A percentile compares a stretch with the other conserved stretches of the same genome.
phyloP scores from a whole-genome alignment of 2,113 vertebrate genomes.

The Neotoma lepida region DNA sequence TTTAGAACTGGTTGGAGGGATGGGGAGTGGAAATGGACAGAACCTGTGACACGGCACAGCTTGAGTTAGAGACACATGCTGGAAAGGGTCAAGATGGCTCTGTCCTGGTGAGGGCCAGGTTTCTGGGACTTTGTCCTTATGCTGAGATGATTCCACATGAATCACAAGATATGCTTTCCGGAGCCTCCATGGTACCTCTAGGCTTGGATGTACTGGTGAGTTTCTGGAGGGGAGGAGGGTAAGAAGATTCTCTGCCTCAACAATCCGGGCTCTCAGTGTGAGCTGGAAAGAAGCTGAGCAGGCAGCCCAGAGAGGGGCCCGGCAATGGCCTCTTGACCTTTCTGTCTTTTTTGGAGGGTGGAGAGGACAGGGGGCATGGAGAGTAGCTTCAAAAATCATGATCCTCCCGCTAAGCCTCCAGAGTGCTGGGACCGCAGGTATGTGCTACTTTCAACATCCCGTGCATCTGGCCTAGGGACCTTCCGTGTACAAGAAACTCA shows the following conservation, averaged over 20 bases:
- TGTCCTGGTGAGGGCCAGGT: neutral
- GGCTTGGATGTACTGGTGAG: neutral
- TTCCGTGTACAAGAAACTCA: fast-evolving
- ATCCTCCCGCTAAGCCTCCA: neutral
- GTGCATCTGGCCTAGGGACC: neutral
- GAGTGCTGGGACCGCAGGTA: neutral
- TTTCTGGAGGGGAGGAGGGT: neutral
- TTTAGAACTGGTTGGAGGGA: neutral
- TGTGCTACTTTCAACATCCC: neutral
- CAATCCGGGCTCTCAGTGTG: neutral
- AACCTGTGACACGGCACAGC: fast-evolving
- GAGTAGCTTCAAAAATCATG: neutral
- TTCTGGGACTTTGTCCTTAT: neutral
- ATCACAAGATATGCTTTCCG: neutral
- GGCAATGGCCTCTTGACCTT: neutral
- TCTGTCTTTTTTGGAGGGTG: neutral
- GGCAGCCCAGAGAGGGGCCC: no score
- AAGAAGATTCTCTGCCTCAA: neutral
- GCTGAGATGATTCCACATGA: neutral
- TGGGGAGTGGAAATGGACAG: neutral
- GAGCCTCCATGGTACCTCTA: no score
- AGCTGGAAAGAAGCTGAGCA: neutral
- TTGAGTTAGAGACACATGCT: neutral
- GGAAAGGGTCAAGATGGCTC: neutral
- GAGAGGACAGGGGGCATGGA: neutral